These are phyloP conservation scores for Enteromius anoplus DNA, from an alignment of 2,797 vertebrate genomes.

Conservation along the genomic window DNA sequence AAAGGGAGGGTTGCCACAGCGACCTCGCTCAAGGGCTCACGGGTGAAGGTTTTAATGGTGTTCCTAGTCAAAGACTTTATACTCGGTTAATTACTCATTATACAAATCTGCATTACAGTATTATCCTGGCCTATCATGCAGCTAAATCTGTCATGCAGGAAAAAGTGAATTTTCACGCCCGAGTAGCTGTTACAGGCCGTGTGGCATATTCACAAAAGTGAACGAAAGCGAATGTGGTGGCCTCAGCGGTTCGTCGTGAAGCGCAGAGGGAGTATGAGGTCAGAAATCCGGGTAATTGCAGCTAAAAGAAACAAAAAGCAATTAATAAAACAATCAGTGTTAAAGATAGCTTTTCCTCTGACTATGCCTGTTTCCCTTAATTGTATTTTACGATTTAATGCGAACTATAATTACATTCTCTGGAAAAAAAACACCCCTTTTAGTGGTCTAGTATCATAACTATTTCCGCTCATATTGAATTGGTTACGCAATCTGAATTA, in stretches of 20 bases:
- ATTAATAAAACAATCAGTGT: constrained; percentile 77
- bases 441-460: constrained; percentile 24
- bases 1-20: constrained; percentile 42
- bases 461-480: background rate
- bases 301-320: constrained; percentile 76
- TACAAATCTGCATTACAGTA: constrained; percentile 49
- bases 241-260: constrained; percentile 2
- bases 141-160: constrained; percentile 27
- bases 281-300: constrained; percentile 80
- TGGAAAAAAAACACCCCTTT: constrained; percentile 2
- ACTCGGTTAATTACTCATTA: constrained; percentile 53
- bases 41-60: constrained; percentile 42
- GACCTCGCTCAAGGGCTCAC: constrained; percentile 39
- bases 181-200: constrained; percentile 60
- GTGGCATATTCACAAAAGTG: constrained; percentile 76
- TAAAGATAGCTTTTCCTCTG: constrained; percentile 56
- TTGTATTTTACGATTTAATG: constrained; percentile 50
- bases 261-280: constrained; percentile 73
- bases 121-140: constrained; percentile 41
- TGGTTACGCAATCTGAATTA: constrained; percentile 9
- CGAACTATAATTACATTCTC: constrained; percentile 43
- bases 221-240: constrained; percentile 69
- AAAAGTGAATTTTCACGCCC: constrained; percentile 57
- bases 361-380: constrained; percentile 37
- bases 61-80: constrained; percentile 35